These are phyloP conservation scores for Ctena decussata DNA, from an alignment of 2,888 invertebrate genomes.

Conservation along the genomic window DNA sequence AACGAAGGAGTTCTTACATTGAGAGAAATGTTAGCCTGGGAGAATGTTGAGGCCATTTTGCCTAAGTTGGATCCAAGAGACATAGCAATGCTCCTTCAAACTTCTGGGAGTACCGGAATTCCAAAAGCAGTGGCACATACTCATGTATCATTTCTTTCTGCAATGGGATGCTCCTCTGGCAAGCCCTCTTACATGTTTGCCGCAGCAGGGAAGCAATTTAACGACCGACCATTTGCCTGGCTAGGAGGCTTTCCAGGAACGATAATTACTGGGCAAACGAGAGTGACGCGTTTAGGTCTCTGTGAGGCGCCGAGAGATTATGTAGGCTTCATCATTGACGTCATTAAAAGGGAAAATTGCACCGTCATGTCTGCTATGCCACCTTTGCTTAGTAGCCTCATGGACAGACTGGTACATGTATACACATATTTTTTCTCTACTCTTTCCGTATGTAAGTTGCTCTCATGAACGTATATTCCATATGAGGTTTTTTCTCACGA, in stretches of 20 bases:
- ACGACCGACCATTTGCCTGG: conserved; percentile 47
- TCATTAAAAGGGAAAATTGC: conserved; percentile 18
- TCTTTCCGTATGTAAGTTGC: no score
- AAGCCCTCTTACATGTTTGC: not conserved
- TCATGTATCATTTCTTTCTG: not conserved
- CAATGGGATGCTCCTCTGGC: not conserved
- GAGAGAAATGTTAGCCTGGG: not conserved
- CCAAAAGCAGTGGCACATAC: conserved; percentile 25
- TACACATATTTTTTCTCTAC: no score
- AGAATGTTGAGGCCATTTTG: not conserved
- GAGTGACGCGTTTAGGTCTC: conserved; percentile 30
- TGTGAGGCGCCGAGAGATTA: conserved; percentile 3
- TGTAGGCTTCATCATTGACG: conserved; percentile 5
- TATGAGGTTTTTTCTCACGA: no score
- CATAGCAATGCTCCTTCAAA: conserved; percentile 22
- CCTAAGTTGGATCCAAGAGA: conserved; percentile 2
- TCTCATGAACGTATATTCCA: no score
- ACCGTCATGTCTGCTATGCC: not conserved
- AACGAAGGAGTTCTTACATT: not conserved
- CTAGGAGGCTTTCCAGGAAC: conserved; percentile 38
- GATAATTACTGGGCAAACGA: conserved; percentile 21
- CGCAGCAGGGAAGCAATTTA: not conserved
- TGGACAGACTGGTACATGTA: conserved; percentile 30
- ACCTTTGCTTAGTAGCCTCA: not conserved
- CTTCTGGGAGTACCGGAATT: conserved; percentile 39